Base-by-base conservation (phyloP, 2,888 invertebrate genomes). In the Conus canariensis region DNA sequence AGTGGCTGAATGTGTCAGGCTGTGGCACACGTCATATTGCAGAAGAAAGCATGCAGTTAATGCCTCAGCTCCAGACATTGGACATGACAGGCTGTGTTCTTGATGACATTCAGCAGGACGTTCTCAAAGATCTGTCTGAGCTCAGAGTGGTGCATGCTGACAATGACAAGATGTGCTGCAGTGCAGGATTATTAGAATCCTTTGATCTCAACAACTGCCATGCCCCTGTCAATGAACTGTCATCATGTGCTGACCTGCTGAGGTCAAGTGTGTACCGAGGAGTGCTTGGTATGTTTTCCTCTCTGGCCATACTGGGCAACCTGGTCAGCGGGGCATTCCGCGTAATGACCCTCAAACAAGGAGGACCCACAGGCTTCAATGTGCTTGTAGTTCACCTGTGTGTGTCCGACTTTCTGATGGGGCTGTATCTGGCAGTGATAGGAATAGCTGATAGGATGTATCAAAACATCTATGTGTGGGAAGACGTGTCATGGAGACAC, bases 221-320 rank as follows among this genome's bases (percentile, higher is more conserved):
- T 9, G 94, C 95, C 2, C 93, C 92, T 70, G 91, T 91, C 6
- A 95, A 95, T 86, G 95, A 94, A 82, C 94, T 95, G 67, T 95
- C 95, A 0, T 95, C 95, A 22, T 95, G 95, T 89, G 94, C 94
- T 89, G 94, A 95, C 88, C 91, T 95, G 60, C 94, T 95, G 94
- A 93, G 94, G 77, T 94, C 93, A 67, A 88, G 91, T 0, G 85
- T 94, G n/a, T 93, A 94, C 87, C 89, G 95, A 64, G 91, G 92
- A 7, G 94, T 94, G 86, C 90, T 95, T 0, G 95, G 94, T 94
- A 91, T 85, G 5, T 60, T 90, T 8, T 67, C 58, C 7, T 10
- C 77, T 0, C 22, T 90, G 8, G 85, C 77, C n/a, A 22, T 88
- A 4, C 6, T 88, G 2, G 88, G 90, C 16, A 90, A 90, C 30